Conservation (phyloP, 2,113 vertebrate genomes). For the Cynoglossus semilaevis region DNA sequence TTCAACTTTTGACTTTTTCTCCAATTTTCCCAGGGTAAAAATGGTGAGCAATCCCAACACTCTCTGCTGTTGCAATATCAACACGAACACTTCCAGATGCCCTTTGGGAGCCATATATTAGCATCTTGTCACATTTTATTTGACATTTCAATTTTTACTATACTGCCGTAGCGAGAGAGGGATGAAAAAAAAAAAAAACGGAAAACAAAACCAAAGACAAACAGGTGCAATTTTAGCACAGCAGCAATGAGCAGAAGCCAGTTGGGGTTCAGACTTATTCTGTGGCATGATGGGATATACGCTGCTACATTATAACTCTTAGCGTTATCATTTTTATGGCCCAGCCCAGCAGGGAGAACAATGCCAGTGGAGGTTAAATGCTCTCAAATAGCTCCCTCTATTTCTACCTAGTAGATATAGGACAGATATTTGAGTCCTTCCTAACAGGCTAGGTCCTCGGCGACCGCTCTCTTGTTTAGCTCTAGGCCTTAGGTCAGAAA, state of each 20-base stretch:
- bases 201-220: slow-evolving; percentile 52
- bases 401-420: slow-evolving; percentile 65
- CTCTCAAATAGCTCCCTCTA: slow-evolving; percentile 56
- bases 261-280: slow-evolving; percentile 64
- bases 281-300: slow-evolving; percentile 55
- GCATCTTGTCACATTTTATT: slow-evolving; percentile 74
- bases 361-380: slow-evolving; percentile 62
- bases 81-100: slow-evolving; percentile 67
- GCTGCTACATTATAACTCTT: slow-evolving; percentile 53
- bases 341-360: slow-evolving; percentile 60
- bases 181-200: slow-evolving; percentile 36
- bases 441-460: slow-evolving; percentile 58
- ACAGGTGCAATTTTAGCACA: slow-evolving; percentile 73
- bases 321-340: slow-evolving; percentile 67
- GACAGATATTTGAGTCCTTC: slow-evolving; percentile 68
- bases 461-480: slow-evolving; percentile 67
- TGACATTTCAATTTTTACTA: slow-evolving; percentile 75
- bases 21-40: slow-evolving; percentile 39
- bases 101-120: slow-evolving; percentile 74
- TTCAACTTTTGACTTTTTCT: slow-evolving; percentile 32
- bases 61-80: slow-evolving; percentile 69
- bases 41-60: slow-evolving; percentile 40
- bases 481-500: slow-evolving; percentile 68
- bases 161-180: slow-evolving; percentile 50
- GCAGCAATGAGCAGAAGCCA: slow-evolving; percentile 50